These are phyloP conservation scores for Siphlonurus alternatus DNA, from an alignment of 2,888 invertebrate genomes.

Conservation along the genomic window DNA sequence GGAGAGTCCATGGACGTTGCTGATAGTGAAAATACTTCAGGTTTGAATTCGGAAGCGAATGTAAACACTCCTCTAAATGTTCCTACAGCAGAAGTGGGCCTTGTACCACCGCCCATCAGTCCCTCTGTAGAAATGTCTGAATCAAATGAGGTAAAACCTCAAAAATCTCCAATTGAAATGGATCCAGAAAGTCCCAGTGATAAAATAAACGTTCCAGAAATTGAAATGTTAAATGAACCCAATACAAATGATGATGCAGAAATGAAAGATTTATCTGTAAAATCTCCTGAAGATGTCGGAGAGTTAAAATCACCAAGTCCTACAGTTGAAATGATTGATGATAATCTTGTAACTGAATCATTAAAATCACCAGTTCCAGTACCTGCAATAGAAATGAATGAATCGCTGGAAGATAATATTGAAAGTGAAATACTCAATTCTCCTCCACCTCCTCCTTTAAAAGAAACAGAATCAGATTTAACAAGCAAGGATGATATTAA, in stretches of 20 bases:
- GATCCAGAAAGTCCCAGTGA: background rate
- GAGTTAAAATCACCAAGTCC: background rate
- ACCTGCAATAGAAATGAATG: background rate
- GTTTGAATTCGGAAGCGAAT: background rate
- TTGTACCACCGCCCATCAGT: conserved; percentile 5
- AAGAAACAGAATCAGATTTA: too few relatives aligned
- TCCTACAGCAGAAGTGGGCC: background rate
- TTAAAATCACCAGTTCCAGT: background rate
- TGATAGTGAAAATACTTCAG: background rate
- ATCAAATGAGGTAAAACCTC: conserved; percentile 11
- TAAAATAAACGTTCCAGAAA: background rate
- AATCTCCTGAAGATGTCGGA: background rate
- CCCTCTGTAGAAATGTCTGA: conserved; percentile 12
- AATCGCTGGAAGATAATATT: too few relatives aligned
- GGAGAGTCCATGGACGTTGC: background rate
- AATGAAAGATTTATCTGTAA: conserved; percentile 2
- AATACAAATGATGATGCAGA: conserved; percentile 9
- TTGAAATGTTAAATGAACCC: conserved; percentile 2
- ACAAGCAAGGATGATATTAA: background rate
- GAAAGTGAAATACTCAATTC: background rate
- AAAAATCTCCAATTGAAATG: background rate
- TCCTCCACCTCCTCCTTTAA: background rate
- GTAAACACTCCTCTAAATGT: background rate
- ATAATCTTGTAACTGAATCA: background rate
- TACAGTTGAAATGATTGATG: background rate